Percentiles rank a stretch among this genome's conserved stretches.
Evolutionary conservation across 2,113 vertebrate species (phyloP).

Genomic region (Puffinus mauretanicus): DNA sequence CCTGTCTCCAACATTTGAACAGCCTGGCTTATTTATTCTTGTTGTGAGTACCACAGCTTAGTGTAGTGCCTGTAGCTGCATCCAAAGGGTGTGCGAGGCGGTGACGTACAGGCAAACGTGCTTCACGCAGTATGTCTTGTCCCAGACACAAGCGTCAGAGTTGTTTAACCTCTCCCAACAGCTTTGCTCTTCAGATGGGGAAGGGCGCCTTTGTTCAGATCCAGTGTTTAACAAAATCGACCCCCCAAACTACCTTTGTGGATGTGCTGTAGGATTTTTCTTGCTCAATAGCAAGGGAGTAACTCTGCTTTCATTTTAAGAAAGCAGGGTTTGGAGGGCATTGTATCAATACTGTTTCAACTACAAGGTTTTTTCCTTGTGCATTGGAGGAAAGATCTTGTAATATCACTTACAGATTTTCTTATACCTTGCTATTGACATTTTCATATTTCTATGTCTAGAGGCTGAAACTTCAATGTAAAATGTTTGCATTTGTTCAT

Average conservation of each 20-base stretch:
- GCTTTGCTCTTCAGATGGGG: background rate
- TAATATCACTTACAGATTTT: slow-evolving; percentile 67
- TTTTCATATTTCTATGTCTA: slow-evolving; percentile 80
- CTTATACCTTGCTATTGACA: slow-evolving; percentile 77
- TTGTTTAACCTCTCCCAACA: background rate
- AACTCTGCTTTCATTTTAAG: slow-evolving; percentile 76
- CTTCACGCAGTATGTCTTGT: background rate
- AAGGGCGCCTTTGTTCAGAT: background rate
- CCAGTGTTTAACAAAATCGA: background rate
- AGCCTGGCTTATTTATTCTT: background rate
- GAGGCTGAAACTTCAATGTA: slow-evolving; percentile 74
- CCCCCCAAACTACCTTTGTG: slow-evolving; percentile 44
- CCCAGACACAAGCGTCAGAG: background rate
- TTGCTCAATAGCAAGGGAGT: slow-evolving; percentile 73
- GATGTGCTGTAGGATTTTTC: slow-evolving; percentile 70
- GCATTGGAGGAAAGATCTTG: slow-evolving; percentile 70
- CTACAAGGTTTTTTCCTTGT: slow-evolving; percentile 71
- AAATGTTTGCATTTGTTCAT: slow-evolving; percentile 89
- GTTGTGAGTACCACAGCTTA: background rate
- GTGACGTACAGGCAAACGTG: background rate
- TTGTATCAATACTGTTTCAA: slow-evolving; percentile 70
- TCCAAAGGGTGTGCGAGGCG: background rate
- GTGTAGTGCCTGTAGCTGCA: background rate
- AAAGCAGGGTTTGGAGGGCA: slow-evolving; percentile 68
- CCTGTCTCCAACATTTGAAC: background rate